Conservation (phyloP, 2,797 vertebrate genomes). For the Microctenopoma lineatum region DNA sequence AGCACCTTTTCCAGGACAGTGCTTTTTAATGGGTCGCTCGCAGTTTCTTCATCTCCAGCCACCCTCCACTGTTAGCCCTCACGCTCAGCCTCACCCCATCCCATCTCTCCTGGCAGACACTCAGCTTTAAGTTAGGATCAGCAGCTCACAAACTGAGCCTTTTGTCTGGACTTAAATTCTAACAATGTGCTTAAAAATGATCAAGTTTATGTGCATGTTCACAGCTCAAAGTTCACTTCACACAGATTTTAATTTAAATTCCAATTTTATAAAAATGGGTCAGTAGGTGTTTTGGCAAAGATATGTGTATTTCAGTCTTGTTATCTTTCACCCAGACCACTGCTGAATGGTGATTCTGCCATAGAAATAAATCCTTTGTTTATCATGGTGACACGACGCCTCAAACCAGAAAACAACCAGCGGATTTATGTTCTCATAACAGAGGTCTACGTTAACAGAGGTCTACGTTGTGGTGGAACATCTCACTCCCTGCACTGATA, state of each 20-base stretch:
- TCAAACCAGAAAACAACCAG: conserved; percentile 8
- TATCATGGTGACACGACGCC: not conserved
- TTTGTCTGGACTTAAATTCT: not conserved
- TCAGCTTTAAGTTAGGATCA: conserved; percentile 42
- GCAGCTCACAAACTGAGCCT: conserved; percentile 10
- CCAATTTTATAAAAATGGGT: no score
- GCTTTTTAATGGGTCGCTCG: conserved; percentile 28
- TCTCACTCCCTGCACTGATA: conserved; percentile 13
- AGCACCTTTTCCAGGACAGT: conserved; percentile 41
- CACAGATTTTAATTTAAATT: no score
- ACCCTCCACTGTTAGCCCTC: conserved; percentile 1
- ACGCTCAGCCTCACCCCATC: conserved; percentile 4
- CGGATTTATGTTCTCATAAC: conserved; percentile 1
- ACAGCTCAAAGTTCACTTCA: no score
- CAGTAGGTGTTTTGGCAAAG: not conserved
- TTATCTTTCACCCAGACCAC: not conserved
- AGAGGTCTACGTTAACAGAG: conserved; percentile 18
- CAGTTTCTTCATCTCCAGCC: not conserved
- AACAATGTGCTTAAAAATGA: not conserved
- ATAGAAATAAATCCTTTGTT: not conserved
- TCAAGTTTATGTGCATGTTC: no score
- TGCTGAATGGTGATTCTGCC: not conserved
- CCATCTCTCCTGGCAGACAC: conserved; percentile 18
- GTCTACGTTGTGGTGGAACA: conserved; percentile 19
- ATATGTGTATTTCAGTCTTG: not conserved